These are phyloP conservation scores for Aselliscus stoliczkanus DNA, from an alignment of 2,797 vertebrate genomes.

Conservation along the genomic window DNA sequence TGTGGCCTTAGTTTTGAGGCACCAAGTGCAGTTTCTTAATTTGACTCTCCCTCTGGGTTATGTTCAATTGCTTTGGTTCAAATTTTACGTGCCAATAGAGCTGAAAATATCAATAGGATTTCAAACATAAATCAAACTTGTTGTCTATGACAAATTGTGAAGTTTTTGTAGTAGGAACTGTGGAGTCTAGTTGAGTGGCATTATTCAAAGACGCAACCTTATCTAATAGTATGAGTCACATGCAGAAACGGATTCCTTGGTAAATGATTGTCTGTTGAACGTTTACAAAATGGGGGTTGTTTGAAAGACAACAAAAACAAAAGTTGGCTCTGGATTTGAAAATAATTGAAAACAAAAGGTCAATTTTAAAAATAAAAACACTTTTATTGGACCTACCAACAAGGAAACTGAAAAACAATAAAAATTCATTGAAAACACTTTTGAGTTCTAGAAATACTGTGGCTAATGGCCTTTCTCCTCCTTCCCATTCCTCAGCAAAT, in stretches of 20 bases:
- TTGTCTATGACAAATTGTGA: background rate
- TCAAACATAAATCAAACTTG: background rate
- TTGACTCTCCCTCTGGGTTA: background rate
- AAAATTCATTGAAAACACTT: conserved; percentile 23
- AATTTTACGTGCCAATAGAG: background rate
- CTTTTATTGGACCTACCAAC: conserved; percentile 16
- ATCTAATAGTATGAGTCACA: background rate
- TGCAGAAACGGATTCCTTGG: background rate
- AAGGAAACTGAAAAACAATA: conserved; percentile 35
- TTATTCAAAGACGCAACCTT: background rate
- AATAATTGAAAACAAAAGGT: conserved; percentile 6
- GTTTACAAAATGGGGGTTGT: conserved; percentile 2
- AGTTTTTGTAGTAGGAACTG: background rate
- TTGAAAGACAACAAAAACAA: background rate
- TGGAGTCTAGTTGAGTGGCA: background rate
- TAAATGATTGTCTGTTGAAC: background rate
- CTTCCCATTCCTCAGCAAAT: background rate
- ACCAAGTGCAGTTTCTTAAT: background rate
- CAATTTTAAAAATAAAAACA: conserved; percentile 49
- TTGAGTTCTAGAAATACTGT: background rate
- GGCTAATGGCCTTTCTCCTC: background rate
- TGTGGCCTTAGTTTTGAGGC: background rate
- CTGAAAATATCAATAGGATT: background rate
- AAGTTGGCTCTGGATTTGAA: background rate
- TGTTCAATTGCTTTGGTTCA: background rate